These are phyloP conservation scores for Nannoperca australis DNA, from an alignment of 2,797 vertebrate species.

Conservation along the genomic window DNA sequence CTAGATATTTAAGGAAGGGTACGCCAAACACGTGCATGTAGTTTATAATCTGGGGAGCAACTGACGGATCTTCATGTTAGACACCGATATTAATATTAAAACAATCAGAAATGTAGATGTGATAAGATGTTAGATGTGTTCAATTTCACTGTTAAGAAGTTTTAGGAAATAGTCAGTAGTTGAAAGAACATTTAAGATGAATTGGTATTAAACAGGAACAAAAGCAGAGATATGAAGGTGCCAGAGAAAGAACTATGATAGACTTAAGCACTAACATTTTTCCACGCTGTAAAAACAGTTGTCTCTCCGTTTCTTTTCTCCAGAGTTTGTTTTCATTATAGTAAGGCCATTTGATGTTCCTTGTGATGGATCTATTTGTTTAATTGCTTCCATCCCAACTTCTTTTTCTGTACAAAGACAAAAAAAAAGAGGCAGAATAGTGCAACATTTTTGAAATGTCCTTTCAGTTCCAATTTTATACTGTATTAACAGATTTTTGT, in stretches of 20 bases:
- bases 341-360: conserved; percentile 37
- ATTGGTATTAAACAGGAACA: conserved; percentile 13
- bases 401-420: conserved; percentile 35
- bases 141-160: conserved; percentile 31
- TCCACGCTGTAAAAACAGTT: conserved; percentile 43
- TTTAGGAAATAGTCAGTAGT: conserved; percentile 53
- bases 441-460: conserved; percentile 50
- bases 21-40: conserved; percentile 1
- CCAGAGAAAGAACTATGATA: conserved; percentile 19
- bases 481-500: conserved; percentile 63
- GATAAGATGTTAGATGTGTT: conserved; percentile 47
- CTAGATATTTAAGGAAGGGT: conserved; percentile 50
- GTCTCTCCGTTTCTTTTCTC: neutral
- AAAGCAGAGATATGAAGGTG: conserved; percentile 13
- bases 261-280: conserved; percentile 40
- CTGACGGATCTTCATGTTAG: conserved; percentile 27
- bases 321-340: conserved; percentile 29
- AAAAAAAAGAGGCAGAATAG: conserved; percentile 57
- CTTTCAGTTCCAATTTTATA: conserved; percentile 69
- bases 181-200: conserved; percentile 25
- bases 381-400: conserved; percentile 14
- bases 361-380: conserved; percentile 29
- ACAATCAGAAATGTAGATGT: conserved; percentile 50
- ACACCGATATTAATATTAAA: conserved; percentile 42
- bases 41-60: conserved; percentile 34